These are phyloP conservation scores for Lepus oiostolus DNA, from an alignment of 2,797 vertebrate species.

Conservation along the genomic window DNA sequence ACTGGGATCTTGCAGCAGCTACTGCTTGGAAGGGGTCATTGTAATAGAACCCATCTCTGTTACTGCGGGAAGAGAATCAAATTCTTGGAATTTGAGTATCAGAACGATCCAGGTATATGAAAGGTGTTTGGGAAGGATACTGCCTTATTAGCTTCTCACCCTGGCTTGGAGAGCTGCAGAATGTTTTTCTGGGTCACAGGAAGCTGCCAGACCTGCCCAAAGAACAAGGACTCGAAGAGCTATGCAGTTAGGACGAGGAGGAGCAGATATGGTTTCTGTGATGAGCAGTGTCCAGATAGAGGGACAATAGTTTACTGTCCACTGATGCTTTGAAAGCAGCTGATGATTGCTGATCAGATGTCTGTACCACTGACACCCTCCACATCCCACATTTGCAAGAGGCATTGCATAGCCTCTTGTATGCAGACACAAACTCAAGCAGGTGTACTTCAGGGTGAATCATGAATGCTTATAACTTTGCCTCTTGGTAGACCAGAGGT, in stretches of 20 bases:
- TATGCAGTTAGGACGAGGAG: background rate
- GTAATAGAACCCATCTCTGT: background rate
- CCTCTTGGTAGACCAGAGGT: background rate
- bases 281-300: background rate
- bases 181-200: background rate
- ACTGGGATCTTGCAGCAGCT: background rate
- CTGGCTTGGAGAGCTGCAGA: background rate
- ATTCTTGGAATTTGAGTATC: slow-evolving; percentile 9
- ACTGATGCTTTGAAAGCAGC: background rate
- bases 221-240: background rate
- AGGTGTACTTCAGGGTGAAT: background rate
- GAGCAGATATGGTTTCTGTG: background rate
- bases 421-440: background rate
- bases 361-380: background rate
- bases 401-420: background rate
- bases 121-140: slow-evolving; percentile 24
- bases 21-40: background rate
- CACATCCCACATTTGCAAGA: background rate
- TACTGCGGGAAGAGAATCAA: background rate
- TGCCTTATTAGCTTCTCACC: background rate
- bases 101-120: background rate
- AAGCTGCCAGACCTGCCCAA: background rate
- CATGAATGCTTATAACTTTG: background rate
- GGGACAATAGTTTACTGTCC: background rate
- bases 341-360: background rate